These are phyloP conservation scores for Hiodon alosoides DNA, from an alignment of 2,113 vertebrate species.

Conservation along the genomic window DNA sequence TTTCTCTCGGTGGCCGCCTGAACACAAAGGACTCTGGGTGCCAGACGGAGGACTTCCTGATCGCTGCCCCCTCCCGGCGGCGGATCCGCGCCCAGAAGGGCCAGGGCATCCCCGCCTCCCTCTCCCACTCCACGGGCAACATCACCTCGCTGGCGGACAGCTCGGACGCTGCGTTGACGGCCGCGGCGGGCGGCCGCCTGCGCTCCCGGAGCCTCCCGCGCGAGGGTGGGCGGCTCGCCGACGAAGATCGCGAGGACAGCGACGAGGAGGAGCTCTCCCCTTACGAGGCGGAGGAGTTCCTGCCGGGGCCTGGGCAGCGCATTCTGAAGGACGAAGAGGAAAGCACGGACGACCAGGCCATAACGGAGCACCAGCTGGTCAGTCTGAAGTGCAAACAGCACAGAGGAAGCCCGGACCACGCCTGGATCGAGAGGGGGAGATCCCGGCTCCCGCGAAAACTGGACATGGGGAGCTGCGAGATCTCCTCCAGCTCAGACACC, in stretches of 20 bases:
- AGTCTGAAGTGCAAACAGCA: conserved; percentile 78
- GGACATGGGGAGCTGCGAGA: conserved; percentile 94
- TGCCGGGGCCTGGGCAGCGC: conserved; percentile 70
- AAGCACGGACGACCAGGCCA: conserved; percentile 72
- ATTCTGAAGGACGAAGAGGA: conserved; percentile 77
- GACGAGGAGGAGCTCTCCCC: conserved; percentile 69
- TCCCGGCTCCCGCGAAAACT: conserved; percentile 77
- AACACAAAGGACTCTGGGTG: conserved; percentile 93
- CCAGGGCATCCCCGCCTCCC: conserved; percentile 82
- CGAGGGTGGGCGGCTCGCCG: conserved; percentile 77
- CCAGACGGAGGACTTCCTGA: conserved; percentile 94
- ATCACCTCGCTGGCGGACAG: conserved; percentile 86
- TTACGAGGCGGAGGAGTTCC: conserved; percentile 78
- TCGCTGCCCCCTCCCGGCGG: conserved; percentile 87
- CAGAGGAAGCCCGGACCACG: conserved; percentile 78
- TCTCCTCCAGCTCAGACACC: conserved; percentile 96
- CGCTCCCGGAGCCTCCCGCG: conserved; percentile 91
- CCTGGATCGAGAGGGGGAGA: conserved; percentile 78
- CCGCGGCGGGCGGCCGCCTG: conserved; percentile 70
- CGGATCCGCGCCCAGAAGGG: conserved; percentile 89
- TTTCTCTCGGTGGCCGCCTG: conserved; percentile 72
- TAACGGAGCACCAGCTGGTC: conserved; percentile 75
- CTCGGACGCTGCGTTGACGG: conserved; percentile 73
- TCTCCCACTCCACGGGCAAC: conserved; percentile 93
- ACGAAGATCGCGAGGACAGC: conserved; percentile 70